phyloP scores from a whole-genome alignment of 1,140 invertebrate species.

The Linepithema humile region DNA sequence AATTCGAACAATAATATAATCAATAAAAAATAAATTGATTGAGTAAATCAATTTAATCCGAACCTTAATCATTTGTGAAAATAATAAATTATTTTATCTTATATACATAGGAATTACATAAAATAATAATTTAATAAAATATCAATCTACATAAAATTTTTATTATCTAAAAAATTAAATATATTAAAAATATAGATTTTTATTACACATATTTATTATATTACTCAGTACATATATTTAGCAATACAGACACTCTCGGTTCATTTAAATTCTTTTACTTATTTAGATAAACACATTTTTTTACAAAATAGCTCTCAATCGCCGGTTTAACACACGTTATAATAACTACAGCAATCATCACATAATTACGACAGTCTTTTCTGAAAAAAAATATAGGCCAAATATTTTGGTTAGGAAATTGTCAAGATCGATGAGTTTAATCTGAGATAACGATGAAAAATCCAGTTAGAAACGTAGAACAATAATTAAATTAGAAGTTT shows the following conservation, averaged over 20 bases:
- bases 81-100: not conserved
- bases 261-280: not conserved
- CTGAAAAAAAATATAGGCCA: not conserved
- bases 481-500: not conserved
- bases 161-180: not conserved
- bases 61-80: no score
- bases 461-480: not conserved
- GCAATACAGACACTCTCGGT: not conserved
- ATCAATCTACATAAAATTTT: not conserved
- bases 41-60: slow-evolving; percentile 7
- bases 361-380: not conserved
- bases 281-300: not conserved
- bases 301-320: not conserved
- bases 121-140: no score
- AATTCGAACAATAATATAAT: no score
- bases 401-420: not conserved
- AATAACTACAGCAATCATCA: not conserved
- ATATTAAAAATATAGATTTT: not conserved
- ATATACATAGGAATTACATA: not conserved
- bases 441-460: not conserved
- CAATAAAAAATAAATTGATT: not conserved
- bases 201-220: not conserved
- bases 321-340: not conserved
- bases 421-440: not conserved
- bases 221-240: not conserved